Percentiles rank a stretch among this genome's conserved stretches.
phyloP scores from a whole-genome alignment of 2,113 vertebrate genomes.

The Herpailurus yagouaroundi region DNA sequence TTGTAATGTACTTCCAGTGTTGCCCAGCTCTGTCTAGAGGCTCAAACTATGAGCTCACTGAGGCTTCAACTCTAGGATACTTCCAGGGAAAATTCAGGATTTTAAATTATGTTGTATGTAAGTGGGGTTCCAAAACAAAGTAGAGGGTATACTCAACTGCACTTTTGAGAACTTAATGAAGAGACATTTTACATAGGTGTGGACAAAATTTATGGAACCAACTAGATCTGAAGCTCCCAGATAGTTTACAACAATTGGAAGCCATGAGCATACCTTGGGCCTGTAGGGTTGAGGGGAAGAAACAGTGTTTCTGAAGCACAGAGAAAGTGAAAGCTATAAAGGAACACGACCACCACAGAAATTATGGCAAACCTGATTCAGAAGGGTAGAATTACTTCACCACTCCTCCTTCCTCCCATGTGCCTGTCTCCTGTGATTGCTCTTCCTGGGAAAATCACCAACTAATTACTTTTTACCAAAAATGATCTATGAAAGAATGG shows the following conservation, averaged over 20 bases:
- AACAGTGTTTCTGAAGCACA: background rate
- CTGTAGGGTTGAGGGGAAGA: background rate
- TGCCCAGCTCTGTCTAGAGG: background rate
- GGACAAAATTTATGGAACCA: background rate
- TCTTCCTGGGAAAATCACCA: background rate
- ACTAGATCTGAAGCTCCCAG: background rate
- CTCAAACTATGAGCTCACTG: background rate
- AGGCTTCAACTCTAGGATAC: background rate
- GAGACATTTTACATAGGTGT: background rate
- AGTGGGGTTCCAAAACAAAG: background rate
- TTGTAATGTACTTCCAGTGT: background rate
- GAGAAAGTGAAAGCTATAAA: background rate
- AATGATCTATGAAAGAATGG: background rate
- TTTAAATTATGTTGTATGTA: background rate
- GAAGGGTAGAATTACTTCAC: background rate
- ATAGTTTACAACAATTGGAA: background rate
- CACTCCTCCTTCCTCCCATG: rapidly evolving
- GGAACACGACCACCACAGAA: rapidly evolving
- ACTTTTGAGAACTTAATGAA: background rate
- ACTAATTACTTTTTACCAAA: background rate
- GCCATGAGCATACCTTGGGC: background rate
- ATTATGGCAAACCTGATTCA: background rate
- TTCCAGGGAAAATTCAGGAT: background rate
- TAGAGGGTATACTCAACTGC: background rate
- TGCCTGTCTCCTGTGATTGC: background rate